Base-by-base conservation (phyloP, 2,797 vertebrate species). In the Buphagus erythrorhynchus region DNA sequence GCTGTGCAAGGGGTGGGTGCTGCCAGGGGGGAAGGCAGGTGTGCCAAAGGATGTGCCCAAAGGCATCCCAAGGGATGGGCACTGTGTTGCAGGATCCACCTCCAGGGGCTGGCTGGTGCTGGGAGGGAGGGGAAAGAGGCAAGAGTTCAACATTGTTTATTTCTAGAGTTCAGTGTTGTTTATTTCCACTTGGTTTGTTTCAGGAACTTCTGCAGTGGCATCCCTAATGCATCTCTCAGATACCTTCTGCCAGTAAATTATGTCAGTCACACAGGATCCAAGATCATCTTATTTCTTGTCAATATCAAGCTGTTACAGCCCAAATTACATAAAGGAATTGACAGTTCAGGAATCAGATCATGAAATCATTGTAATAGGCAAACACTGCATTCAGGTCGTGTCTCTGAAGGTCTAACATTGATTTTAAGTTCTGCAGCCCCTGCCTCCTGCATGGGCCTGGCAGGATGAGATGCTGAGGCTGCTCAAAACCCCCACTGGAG, bases 81-180 rank as follows among this genome's bases (percentile, higher is more conserved):
- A 58, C 15, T 19, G 7, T 17, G 19, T 29, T 0, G 0, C 21
- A 52, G 20, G 26, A 35, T 35, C 42, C 6, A 18, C 4, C 17
- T 77, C 36, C 13, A 46, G 62, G 14, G 13, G 15, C 58, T 26
- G 42, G 16, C 35, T 54, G 51, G 49, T 77, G 52, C 36, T 75
- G 58, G 9, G 18, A 45, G 11, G 4, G 24, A 90, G 25, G 28
- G 31, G 26, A 73, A 84, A 61, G 77, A 38, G 21, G 4, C 17
- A 82, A 19, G 40, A 21, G 16, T 67, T 86, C 10, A 28, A 9
- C 4, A 2, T 3, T 63, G 28, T 52, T 68, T 86, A 29, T 76
- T 75, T 61, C 38, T 45, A 25, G 40, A 43, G 9, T 59, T 91
- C 16, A 26, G 6, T 36, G 36, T 5, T 58, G 2, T 25, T 86